phyloP scores from a whole-genome alignment of 2,888 invertebrate species.

The Orchestes rusci region DNA sequence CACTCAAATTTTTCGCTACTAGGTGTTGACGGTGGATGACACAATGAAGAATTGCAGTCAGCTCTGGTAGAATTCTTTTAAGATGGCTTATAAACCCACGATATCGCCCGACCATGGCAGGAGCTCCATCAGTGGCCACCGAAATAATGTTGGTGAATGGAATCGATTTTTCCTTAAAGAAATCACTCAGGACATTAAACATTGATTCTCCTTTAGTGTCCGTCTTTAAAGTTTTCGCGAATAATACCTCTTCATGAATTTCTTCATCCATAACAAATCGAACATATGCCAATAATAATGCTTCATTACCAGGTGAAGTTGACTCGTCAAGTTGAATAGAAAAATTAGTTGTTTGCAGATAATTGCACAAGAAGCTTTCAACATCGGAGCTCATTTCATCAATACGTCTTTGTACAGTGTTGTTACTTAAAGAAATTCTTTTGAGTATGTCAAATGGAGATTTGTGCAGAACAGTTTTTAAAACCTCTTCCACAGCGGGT shows the following conservation, averaged over 20 bases:
- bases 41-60: constrained; percentile 2
- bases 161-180: constrained; percentile 18
- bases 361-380: constrained; percentile 35
- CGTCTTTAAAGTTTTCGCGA: constrained; percentile 35
- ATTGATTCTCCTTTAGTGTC: constrained; percentile 38
- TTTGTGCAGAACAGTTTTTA: too few relatives aligned
- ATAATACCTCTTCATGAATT: constrained; percentile 35
- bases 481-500: too few relatives aligned
- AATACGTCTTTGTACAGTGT: constrained; percentile 14
- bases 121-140: background rate
- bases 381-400: constrained; percentile 34
- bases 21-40: constrained; percentile 6
- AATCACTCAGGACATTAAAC: constrained; percentile 24
- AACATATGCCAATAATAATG: constrained; percentile 36
- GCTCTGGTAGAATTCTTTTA: background rate
- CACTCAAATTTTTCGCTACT: too few relatives aligned
- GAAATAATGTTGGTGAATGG: too few relatives aligned
- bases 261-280: constrained; percentile 43
- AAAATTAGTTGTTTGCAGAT: constrained; percentile 29
- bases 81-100: background rate
- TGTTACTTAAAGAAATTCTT: constrained; percentile 28
- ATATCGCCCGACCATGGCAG: background rate
- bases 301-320: constrained; percentile 35
- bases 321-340: constrained; percentile 40
- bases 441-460: too few relatives aligned